Evolutionary conservation across 2,113 vertebrate genomes (phyloP).

Genomic region (Cololabis saira): DNA sequence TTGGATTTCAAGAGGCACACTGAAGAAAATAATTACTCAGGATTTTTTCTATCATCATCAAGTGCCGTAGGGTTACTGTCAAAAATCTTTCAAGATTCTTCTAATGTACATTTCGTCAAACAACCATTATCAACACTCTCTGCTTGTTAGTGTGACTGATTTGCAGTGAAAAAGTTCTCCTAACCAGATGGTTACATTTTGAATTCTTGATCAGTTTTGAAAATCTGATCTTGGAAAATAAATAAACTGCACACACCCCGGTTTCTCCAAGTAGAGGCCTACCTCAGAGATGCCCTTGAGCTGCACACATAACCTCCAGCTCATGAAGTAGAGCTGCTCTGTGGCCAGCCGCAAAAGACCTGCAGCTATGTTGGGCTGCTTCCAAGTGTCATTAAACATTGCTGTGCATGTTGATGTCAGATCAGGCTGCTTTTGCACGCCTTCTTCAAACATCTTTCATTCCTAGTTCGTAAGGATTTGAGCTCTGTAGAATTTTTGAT

Average conservation of each 20-base stretch:
- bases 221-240: conserved; percentile 28
- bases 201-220: conserved; percentile 38
- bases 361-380: conserved; percentile 26
- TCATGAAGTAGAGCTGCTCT: conserved; percentile 35
- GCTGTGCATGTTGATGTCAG: conserved; percentile 16
- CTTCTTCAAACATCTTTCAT: not conserved
- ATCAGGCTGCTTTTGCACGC: not conserved
- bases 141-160: conserved; percentile 9
- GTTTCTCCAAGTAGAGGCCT: conserved; percentile 1
- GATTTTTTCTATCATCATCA: not conserved
- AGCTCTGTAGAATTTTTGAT: not conserved
- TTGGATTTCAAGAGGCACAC: not conserved
- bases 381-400: conserved; percentile 37
- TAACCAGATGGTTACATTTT: conserved; percentile 22
- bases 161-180: not conserved
- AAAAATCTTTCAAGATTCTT: not conserved
- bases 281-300: conserved; percentile 46
- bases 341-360: conserved; percentile 25
- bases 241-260: conserved; percentile 15
- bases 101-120: not conserved
- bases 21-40: not conserved
- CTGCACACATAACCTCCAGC: conserved; percentile 49
- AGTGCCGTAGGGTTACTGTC: not conserved
- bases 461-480: not conserved
- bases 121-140: not conserved